Conservation (phyloP, 1,140 invertebrate genomes). For the Laupala kohalensis region DNA sequence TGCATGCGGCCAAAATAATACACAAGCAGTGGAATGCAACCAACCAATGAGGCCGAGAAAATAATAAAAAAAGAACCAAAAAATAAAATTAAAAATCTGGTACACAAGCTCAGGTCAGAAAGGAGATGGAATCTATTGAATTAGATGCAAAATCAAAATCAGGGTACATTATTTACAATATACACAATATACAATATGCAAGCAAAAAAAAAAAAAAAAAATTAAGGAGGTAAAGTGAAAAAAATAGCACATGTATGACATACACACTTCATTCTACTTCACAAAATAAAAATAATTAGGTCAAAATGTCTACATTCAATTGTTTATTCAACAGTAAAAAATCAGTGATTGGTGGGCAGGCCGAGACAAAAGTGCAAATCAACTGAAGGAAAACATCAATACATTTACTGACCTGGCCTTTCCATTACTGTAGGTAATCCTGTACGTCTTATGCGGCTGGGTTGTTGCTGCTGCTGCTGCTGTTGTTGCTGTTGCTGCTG, state of each 20-base stretch:
- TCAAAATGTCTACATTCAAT: no score
- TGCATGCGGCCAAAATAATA: slow-evolving; percentile 8
- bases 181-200: slow-evolving; percentile 6
- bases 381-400: slow-evolving; percentile 17
- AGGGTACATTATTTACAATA: slow-evolving; percentile 15
- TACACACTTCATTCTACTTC: no score
- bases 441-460: slow-evolving; percentile 53
- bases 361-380: no score
- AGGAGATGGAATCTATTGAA: slow-evolving; percentile 10
- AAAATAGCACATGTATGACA: no score
- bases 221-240: slow-evolving; percentile 23
- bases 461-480: slow-evolving; percentile 29
- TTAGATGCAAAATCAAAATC: background rate
- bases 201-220: slow-evolving; percentile 21
- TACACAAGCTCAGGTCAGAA: background rate
- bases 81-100: slow-evolving; percentile 28
- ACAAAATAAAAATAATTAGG: no score
- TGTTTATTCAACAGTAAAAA: no score
- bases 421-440: slow-evolving; percentile 74
- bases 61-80: slow-evolving; percentile 32
- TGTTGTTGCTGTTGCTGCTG: slow-evolving; percentile 28
- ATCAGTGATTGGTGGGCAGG: no score
- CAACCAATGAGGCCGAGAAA: slow-evolving; percentile 32
- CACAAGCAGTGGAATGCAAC: slow-evolving; percentile 6
- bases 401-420: slow-evolving; percentile 50